These are phyloP conservation scores for Pseudorectes ferrugineus DNA, from an alignment of 2,113 vertebrate genomes.

Conservation along the genomic window DNA sequence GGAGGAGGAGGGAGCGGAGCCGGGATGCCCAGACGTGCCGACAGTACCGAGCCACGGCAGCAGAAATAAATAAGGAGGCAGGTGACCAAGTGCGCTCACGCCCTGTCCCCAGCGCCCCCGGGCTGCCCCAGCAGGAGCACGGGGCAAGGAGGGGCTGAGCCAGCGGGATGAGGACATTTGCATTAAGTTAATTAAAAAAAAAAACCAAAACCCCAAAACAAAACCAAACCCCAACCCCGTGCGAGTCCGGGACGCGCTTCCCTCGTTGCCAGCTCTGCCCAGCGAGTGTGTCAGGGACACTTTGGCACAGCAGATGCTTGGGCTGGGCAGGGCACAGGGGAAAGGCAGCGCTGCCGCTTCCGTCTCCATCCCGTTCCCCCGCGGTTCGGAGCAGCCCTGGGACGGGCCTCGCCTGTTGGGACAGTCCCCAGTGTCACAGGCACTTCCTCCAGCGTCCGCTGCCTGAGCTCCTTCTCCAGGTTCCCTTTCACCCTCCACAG, in stretches of 20 bases:
- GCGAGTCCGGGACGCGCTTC: neutral
- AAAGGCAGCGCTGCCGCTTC: neutral
- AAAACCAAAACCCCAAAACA: neutral
- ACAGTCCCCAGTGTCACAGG: neutral
- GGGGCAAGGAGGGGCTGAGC: neutral
- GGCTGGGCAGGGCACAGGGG: neutral
- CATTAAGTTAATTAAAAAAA: constrained; percentile 35
- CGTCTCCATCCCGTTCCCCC: neutral
- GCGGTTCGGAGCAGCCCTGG: neutral
- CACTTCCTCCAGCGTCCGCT: neutral
- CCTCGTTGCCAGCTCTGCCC: neutral
- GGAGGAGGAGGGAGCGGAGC: neutral
- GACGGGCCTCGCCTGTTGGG: neutral
- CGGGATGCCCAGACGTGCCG: neutral
- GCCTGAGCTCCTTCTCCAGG: neutral
- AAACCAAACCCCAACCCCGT: neutral
- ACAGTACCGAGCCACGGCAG: neutral
- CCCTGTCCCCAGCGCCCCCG: neutral
- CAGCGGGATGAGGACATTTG: neutral
- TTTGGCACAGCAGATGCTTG: neutral
- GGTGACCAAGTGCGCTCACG: neutral
- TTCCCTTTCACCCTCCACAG: constrained; percentile 9
- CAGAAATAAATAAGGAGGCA: constrained; percentile 33
- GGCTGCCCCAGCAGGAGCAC: neutral
- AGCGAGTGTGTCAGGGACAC: neutral